Percentiles rank a stretch among this genome's conserved stretches.
Evolutionary conservation across 2,113 vertebrate genomes (phyloP).

Genomic region (Apodemus speciosus): DNA sequence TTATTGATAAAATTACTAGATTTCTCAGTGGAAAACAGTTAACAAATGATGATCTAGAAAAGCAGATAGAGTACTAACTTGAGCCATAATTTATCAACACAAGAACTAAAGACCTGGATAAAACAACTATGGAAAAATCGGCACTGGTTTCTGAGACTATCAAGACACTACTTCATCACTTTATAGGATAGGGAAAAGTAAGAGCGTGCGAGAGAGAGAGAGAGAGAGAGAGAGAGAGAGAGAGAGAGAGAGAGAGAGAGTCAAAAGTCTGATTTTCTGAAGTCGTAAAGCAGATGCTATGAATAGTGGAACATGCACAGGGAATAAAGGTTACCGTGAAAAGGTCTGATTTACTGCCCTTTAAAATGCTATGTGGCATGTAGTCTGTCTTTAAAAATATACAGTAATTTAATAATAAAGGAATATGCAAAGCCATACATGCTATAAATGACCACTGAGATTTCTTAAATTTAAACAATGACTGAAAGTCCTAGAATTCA

Average conservation of each 20-base stretch:
- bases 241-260: too few relatives aligned
- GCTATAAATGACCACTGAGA: neutral
- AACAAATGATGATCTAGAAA: neutral
- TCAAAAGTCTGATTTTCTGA: too few relatives aligned
- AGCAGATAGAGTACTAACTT: neutral
- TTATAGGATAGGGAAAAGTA: neutral
- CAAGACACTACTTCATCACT: neutral
- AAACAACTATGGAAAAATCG: neutral
- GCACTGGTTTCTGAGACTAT: neutral
- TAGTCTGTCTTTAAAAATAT: neutral
- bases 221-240: too few relatives aligned
- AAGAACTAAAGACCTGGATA: conserved; percentile 24
- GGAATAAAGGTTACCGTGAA: neutral
- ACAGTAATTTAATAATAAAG: neutral
- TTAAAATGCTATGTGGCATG: neutral
- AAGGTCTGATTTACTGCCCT: neutral
- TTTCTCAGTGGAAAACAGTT: neutral
- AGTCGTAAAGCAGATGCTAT: neutral
- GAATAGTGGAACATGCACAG: neutral
- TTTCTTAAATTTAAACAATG: conserved; percentile 3
- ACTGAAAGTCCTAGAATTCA: neutral
- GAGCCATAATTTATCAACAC: neutral
- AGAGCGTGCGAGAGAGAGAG: neutral
- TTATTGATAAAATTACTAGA: neutral
- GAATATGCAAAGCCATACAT: neutral